phyloP scores from a whole-genome alignment of 2,888 invertebrate genomes.

The Pachymerium ferrugineum region DNA sequence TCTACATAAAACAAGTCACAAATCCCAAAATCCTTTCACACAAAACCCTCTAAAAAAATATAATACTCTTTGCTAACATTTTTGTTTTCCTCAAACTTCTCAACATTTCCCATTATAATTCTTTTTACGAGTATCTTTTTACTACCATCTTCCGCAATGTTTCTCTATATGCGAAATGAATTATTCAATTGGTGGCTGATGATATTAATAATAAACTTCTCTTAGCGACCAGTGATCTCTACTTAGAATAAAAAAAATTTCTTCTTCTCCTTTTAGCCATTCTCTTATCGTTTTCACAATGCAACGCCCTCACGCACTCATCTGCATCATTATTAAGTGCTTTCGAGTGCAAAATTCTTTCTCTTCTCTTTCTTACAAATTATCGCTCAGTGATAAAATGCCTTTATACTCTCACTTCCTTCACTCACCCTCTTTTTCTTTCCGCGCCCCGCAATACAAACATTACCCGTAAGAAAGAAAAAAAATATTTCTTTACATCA shows the following conservation, averaged over 20 bases:
- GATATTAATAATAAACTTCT: slow-evolving; percentile 4
- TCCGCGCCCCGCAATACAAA: too few relatives aligned
- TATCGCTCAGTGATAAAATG: slow-evolving; percentile 13
- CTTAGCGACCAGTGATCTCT: slow-evolving; percentile 6
- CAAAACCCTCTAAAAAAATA: too few relatives aligned
- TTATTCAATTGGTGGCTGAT: slow-evolving; percentile 8
- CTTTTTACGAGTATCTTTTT: slow-evolving; percentile 9
- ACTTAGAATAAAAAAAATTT: too few relatives aligned
- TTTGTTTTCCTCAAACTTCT: too few relatives aligned
- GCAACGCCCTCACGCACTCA: slow-evolving; percentile 11
- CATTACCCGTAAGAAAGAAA: too few relatives aligned
- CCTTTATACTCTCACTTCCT: slow-evolving; percentile 1
- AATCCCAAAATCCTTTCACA: too few relatives aligned
- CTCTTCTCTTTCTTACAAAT: slow-evolving; percentile 13
- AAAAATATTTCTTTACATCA: too few relatives aligned
- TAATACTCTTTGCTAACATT: too few relatives aligned
- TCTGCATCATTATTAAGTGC: slow-evolving; percentile 13
- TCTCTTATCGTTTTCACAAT: slow-evolving; percentile 13
- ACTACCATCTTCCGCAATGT: background rate
- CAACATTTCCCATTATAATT: background rate
- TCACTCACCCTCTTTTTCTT: background rate
- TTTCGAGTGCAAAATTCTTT: slow-evolving; percentile 13
- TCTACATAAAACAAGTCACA: too few relatives aligned
- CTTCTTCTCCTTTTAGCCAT: slow-evolving; percentile 7
- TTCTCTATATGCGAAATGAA: background rate